Evolutionary conservation across 2,113 vertebrate genomes (phyloP).

Genomic region (Prunella himalayana): DNA sequence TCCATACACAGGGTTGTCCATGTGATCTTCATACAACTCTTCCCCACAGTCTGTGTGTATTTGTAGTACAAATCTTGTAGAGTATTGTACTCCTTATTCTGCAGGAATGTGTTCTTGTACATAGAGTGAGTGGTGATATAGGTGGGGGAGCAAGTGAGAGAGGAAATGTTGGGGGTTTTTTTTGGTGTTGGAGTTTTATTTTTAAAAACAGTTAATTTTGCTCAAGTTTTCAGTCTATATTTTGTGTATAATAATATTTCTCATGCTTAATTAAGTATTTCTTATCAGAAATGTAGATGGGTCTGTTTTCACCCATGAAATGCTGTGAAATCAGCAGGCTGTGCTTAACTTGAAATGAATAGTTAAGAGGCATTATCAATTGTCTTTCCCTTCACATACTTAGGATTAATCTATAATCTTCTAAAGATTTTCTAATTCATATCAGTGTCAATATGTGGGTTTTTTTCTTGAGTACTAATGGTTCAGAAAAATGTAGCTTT

Average conservation of each 20-base stretch:
- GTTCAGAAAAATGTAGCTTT: neutral
- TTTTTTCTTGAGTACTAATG: neutral
- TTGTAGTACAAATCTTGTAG: neutral
- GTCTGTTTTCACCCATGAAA: neutral
- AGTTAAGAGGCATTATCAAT: neutral
- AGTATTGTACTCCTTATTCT: neutral
- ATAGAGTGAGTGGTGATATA: neutral
- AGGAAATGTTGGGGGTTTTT: neutral
- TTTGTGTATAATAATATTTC: neutral
- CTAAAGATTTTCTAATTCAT: neutral
- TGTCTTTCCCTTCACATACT: neutral
- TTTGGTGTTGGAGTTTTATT: neutral
- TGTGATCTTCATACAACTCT: neutral
- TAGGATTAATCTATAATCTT: neutral
- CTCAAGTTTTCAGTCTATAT: neutral
- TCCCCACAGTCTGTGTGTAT: neutral
- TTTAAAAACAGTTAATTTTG: neutral
- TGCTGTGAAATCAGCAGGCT: neutral
- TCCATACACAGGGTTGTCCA: neutral
- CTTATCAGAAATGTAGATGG: neutral
- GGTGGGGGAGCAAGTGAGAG: neutral
- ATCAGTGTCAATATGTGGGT: rapidly evolving
- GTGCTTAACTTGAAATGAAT: neutral
- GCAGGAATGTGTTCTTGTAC: neutral
- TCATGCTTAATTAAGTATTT: neutral